Evolutionary conservation across 2,797 vertebrate species (phyloP).

Genomic region (Netta rufina): DNA sequence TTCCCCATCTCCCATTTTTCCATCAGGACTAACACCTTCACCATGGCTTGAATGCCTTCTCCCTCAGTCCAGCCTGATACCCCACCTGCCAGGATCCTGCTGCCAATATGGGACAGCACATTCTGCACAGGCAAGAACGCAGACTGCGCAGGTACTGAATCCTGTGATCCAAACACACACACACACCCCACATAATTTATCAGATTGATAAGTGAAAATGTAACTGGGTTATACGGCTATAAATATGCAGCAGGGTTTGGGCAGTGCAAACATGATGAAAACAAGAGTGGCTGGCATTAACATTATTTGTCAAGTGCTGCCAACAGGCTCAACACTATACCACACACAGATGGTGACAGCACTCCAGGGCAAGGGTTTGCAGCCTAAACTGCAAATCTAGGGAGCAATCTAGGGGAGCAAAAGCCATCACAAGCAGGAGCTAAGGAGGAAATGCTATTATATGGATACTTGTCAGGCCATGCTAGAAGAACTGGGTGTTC

Average conservation of each 20-base stretch:
- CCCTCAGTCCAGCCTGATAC: background rate
- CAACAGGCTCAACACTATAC: constrained; percentile 27
- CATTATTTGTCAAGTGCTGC: constrained; percentile 42
- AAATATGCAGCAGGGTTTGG: constrained; percentile 59
- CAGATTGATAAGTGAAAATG: constrained; percentile 23
- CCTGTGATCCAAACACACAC: background rate
- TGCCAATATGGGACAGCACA: background rate
- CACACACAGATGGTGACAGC: constrained; percentile 41
- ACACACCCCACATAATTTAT: background rate
- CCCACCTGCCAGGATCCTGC: background rate
- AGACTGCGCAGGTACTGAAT: background rate
- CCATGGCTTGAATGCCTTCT: background rate
- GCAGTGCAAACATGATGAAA: constrained; percentile 46
- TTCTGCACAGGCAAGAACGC: background rate
- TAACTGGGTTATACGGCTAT: constrained; percentile 44
- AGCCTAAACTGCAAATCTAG: constrained; percentile 35
- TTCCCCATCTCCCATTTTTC: background rate
- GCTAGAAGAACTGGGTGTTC: constrained; percentile 53
- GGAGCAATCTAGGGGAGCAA: constrained; percentile 39
- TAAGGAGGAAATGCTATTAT: constrained; percentile 26
- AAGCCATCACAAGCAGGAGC: constrained; percentile 28
- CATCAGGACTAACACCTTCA: background rate
- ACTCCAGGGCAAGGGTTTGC: constrained; percentile 30
- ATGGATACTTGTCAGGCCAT: constrained; percentile 51
- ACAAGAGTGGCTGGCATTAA: constrained; percentile 53